phyloP scores from a whole-genome alignment of 1,140 invertebrate species.

The Diachasmimorpha longicaudata region DNA sequence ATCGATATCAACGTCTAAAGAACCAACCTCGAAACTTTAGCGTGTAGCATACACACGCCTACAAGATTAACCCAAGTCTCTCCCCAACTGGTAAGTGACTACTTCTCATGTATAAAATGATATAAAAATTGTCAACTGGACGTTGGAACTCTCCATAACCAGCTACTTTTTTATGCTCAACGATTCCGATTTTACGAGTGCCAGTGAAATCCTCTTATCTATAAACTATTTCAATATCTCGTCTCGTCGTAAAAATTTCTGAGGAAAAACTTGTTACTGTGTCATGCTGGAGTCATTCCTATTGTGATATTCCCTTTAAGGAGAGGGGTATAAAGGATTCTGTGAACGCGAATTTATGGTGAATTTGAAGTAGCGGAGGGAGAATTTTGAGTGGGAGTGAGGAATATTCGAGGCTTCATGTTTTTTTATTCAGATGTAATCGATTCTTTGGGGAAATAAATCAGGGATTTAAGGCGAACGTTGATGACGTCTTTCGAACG shows the following conservation, averaged over 20 bases:
- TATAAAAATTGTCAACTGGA: not conserved
- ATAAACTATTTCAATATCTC: constrained; percentile 20
- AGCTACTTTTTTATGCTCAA: constrained; percentile 7
- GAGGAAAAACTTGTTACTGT: constrained; percentile 12
- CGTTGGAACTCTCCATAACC: not conserved
- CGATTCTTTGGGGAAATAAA: not conserved
- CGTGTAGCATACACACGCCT: not conserved
- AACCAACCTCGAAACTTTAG: not conserved
- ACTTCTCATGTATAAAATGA: not conserved
- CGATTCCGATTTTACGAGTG: constrained; percentile 8
- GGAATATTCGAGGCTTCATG: not conserved
- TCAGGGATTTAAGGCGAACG: not conserved
- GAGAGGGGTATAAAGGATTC: not conserved
- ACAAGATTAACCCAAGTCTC: not conserved
- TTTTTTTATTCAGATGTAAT: not conserved
- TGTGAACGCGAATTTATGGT: not conserved
- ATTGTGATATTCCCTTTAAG: constrained; percentile 9
- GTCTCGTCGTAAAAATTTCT: not conserved
- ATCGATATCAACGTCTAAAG: not conserved
- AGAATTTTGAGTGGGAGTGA: not conserved
- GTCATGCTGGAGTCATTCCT: constrained; percentile 1
- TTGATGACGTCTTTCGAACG: not conserved
- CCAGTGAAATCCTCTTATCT: constrained; percentile 10
- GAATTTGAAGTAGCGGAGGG: not conserved
- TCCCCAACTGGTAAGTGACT: not conserved